Conservation (phyloP, 2,888 invertebrate genomes). For the Eurytoma adleriae region DNA sequence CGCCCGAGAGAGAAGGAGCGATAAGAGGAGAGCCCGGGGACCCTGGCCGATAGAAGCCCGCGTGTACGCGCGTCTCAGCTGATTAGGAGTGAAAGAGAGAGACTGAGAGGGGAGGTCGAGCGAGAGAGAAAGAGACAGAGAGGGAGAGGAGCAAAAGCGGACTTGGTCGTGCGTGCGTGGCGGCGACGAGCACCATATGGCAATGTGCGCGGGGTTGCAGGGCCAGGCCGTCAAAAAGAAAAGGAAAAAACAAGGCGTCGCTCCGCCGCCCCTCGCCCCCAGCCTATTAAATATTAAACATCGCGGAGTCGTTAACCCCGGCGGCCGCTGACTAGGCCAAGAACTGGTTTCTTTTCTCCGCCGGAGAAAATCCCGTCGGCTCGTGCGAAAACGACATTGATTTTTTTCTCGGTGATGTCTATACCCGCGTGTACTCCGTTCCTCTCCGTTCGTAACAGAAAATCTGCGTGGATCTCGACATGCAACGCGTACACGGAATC, state of each 20-base stretch:
- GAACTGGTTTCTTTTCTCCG: background rate
- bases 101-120: too few relatives aligned
- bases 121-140: background rate
- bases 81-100: background rate
- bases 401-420: background rate
- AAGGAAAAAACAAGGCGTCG: background rate
- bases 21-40: too few relatives aligned
- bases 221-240: background rate
- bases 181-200: too few relatives aligned
- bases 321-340: too few relatives aligned
- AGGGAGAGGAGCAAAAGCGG: background rate
- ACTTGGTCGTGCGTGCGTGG: background rate
- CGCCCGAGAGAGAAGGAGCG: too few relatives aligned
- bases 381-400: background rate
- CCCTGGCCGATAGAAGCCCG: background rate
- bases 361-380: too few relatives aligned
- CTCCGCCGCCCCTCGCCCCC: background rate
- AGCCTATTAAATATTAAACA: background rate
- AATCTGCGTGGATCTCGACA: too few relatives aligned
- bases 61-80: slow-evolving; percentile 16
- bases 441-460: too few relatives aligned
- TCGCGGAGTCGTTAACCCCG: too few relatives aligned
- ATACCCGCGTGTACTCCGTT: too few relatives aligned
- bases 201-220: too few relatives aligned
- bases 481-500: too few relatives aligned